A percentile compares a stretch with the other conserved stretches of the same genome.
Evolutionary conservation across 1,140 invertebrate species (phyloP).

Genomic region (Platyscapa corneri): DNA sequence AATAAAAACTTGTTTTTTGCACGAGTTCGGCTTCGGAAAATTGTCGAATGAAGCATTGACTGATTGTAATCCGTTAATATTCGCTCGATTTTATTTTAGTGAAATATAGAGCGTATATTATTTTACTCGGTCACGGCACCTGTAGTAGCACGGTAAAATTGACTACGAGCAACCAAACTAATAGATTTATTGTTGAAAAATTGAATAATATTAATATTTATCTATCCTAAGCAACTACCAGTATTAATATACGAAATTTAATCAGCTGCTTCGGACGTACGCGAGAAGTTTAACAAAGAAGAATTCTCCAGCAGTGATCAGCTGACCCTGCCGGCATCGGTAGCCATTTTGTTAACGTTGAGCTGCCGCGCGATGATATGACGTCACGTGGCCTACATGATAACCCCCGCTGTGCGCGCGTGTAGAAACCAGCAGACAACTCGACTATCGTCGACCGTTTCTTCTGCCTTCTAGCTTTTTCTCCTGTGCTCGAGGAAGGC

Average conservation of each 20-base stretch:
- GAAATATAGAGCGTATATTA: too few relatives aligned
- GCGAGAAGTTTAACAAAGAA: slow-evolving; percentile 18
- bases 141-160: too few relatives aligned
- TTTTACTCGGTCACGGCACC: too few relatives aligned
- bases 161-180: too few relatives aligned
- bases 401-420: slow-evolving; percentile 58
- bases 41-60: too few relatives aligned
- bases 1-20: too few relatives aligned
- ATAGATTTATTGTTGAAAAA: too few relatives aligned
- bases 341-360: slow-evolving; percentile 60
- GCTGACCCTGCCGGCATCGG: not conserved
- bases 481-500: not conserved
- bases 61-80: too few relatives aligned
- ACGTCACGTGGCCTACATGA: slow-evolving; percentile 65
- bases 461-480: slow-evolving; percentile 45
- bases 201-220: too few relatives aligned
- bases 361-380: slow-evolving; percentile 54
- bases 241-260: not conserved
- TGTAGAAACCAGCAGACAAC: slow-evolving; percentile 5
- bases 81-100: too few relatives aligned
- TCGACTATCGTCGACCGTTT: slow-evolving; percentile 40
- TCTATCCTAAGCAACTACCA: not conserved
- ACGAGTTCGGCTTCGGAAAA: too few relatives aligned
- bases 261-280: not conserved
- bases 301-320: slow-evolving; percentile 2